Base-by-base conservation (phyloP, 2,888 invertebrate genomes). In the Drosophila austrosaltans region DNA sequence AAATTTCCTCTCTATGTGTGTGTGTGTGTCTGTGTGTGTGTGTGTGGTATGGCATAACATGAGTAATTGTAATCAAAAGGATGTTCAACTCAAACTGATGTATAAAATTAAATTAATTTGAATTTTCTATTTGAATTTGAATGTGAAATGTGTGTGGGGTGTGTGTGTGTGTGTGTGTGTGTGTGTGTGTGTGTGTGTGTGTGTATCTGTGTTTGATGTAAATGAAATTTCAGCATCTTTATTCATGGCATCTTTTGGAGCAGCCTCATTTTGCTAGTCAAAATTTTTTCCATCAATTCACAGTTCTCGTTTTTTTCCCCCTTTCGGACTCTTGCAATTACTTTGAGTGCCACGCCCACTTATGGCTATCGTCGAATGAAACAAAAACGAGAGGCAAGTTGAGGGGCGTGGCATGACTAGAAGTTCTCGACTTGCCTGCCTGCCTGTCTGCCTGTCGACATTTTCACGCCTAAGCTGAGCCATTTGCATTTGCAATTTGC, bases 41-140 rank as follows among this genome's bases (percentile, higher is more conserved):
- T 16, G 16, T 16, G 8, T 36, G 48, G 20, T 32, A 32, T 32
- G n/a, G 28, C 28, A 53, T 28, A 53, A 54, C 32, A 20, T 54
- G 32, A 54, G 20, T 7, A 56, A 20, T 16, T 56, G 16, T 25
- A 48, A 48, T 48, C 48, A 16, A 48, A 48, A 48, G 22, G 4
- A 48, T 25, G 48, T 40, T n/a, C 40, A 40, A 40, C 3, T 20
- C 53, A 28, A 40, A 40, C 3, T 20, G 57, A 28, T 66, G 54
- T 40, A 25, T 71, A 44, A 75, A 74, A 71, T 79, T n/a, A 63
- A 78, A 77, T 79, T 79, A 77, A 66, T 74, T 78, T 65, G 59
- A 69, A 64, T 42, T 32, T 57, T 20, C 36, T 30, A 69, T 72
- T 72, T 63, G 6, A 25, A 25, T 48, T 48, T 48, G 22, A 25